Evolutionary conservation across 2,888 invertebrate genomes (phyloP), one percentile per base, ranked within the genome.

Genomic region (Coronaproctus castanopsis): DNA sequence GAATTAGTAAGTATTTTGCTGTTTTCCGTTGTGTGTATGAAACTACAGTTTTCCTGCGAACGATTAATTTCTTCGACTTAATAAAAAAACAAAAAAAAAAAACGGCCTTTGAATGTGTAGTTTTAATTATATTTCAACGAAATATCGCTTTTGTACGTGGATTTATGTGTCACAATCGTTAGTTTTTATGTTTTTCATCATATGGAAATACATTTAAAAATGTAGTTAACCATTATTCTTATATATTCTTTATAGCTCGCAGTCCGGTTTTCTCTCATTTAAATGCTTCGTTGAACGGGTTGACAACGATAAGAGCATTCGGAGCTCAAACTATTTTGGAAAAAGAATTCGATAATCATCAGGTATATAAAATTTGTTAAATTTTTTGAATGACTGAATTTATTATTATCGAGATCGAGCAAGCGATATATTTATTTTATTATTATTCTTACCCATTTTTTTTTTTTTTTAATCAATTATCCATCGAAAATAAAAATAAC

Each of bases 261-360:
- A 92, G 92, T 67, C 96, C 96, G 0, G 88, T 97, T n/a, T 96
- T 93, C 74, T 86, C 87, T 1, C 93, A 95, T 69, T 74, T 96
- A 67, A 88, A 84, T 68, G 87, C 92, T 23, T 83, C 90, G 0
- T 75, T 97, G 3, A 85, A 87, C 70, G 96, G 96, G 0, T 76
- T 97, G 62, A 81, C 89, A 0, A 93, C 93, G 0, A 92, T 97
- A 55, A 78, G 96, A 58, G 88, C 93, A 0, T 92, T 88, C 69
- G 80, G 81, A 5, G 88, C 88, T 0, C 85, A 90, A 69, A 77
- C 80, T 58, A 80, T 84, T 21, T 80, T 95, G 52, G 80, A 81
- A 54, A 74, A 78, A 36, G 87, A 88, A 70, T 89, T 90, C 67
- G 88, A 88, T 67, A 78, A 79, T 64, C 84, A 86, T 67, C 87